These are phyloP conservation scores for Anolis sagrei DNA, from an alignment of 2,113 vertebrate genomes.

Conservation along the genomic window DNA sequence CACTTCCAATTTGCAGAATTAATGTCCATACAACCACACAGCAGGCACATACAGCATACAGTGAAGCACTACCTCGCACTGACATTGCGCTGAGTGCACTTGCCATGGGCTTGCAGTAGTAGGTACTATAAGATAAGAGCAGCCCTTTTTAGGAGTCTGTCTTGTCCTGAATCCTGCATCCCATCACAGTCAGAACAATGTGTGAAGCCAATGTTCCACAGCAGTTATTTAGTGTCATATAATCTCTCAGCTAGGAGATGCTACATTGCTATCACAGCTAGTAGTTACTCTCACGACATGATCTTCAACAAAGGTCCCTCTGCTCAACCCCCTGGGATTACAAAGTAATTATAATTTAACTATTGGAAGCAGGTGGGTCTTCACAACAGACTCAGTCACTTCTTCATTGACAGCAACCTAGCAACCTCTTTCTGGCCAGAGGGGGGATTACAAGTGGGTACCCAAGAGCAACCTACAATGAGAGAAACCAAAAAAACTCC, in stretches of 20 bases:
- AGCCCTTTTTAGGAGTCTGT: neutral
- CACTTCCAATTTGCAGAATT: neutral
- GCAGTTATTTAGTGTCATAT: neutral
- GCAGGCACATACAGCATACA: neutral
- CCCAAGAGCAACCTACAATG: neutral
- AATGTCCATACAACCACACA: neutral
- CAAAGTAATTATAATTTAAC: neutral
- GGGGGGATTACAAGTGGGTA: neutral
- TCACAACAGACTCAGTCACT: neutral
- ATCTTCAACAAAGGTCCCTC: too few relatives aligned
- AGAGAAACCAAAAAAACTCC: neutral
- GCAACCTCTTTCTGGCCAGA: neutral
- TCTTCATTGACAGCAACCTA: neutral
- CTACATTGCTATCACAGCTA: neutral
- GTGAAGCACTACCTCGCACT: neutral
- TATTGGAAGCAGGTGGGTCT: neutral
- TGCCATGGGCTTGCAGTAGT: neutral
- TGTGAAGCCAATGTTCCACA: neutral
- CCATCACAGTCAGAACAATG: too few relatives aligned
- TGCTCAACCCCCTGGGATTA: neutral
- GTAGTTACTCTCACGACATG: neutral
- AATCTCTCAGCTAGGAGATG: neutral
- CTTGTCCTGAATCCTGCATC: neutral
- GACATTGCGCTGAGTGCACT: neutral
- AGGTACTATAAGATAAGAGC: neutral